Evolutionary conservation across 2,888 invertebrate species (phyloP).

Genomic region (Terebella lapidaria): DNA sequence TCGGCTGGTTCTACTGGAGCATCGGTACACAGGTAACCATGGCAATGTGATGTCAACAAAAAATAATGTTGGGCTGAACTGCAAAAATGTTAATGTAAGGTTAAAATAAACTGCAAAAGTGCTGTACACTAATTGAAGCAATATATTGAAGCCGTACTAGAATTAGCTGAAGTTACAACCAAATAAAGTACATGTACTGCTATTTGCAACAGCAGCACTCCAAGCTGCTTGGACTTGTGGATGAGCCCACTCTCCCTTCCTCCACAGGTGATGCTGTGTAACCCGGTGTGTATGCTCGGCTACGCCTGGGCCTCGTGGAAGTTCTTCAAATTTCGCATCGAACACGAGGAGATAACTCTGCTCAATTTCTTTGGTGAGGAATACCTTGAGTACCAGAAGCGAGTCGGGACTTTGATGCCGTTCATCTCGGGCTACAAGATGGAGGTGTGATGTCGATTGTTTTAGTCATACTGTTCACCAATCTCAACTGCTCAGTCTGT

Average conservation of each 20-base stretch:
- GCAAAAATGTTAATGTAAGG: no score
- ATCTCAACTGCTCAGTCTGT: no score
- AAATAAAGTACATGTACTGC: no score
- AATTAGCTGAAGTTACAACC: no score
- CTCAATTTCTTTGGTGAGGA: conserved; percentile 86
- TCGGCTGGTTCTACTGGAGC: conserved; percentile 99
- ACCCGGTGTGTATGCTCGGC: conserved; percentile 78
- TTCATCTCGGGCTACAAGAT: conserved; percentile 70
- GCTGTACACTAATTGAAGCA: no score
- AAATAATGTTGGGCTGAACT: background rate
- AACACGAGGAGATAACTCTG: conserved; percentile 81
- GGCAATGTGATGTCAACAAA: background rate
- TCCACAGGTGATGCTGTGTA: conserved; percentile 75
- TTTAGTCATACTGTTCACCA: no score
- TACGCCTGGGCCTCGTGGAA: conserved; percentile 82
- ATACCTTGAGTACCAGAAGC: conserved; percentile 79
- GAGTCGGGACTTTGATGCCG: conserved; percentile 80
- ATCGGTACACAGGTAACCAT: conserved; percentile 88
- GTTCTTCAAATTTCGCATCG: conserved; percentile 84
- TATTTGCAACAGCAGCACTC: no score
- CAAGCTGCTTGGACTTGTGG: no score
- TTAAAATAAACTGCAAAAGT: no score
- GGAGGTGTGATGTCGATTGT: background rate
- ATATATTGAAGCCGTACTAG: no score
- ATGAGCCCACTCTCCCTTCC: no score